Percentiles rank a stretch among this genome's conserved stretches.
phyloP scores from a whole-genome alignment of 2,888 invertebrate species.

The Machimus atricapillus region DNA sequence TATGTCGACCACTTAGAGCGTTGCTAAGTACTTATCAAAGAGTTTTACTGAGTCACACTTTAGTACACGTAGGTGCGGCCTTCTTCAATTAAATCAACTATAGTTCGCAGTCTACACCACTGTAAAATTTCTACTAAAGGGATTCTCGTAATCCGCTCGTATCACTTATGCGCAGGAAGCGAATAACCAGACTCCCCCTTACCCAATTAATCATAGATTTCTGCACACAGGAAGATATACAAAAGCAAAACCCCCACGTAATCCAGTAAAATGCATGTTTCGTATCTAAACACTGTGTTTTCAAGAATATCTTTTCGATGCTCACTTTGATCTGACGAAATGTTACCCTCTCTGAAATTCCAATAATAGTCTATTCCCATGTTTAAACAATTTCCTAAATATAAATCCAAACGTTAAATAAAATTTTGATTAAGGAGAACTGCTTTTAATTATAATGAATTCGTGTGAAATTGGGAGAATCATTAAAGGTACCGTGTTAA shows the following conservation, averaged over 20 bases:
- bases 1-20: neutral
- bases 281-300: neutral
- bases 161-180: neutral
- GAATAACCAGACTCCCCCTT: constrained; percentile 19
- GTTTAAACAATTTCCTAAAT: neutral
- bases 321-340: constrained; percentile 1
- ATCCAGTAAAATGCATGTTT: neutral
- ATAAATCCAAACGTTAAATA: neutral
- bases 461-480: neutral
- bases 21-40: neutral
- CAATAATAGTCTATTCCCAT: neutral
- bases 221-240: constrained; percentile 12
- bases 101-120: neutral
- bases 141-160: neutral
- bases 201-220: constrained; percentile 39
- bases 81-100: neutral
- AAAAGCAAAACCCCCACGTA: constrained; percentile 2
- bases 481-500: neutral
- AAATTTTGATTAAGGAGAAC: neutral
- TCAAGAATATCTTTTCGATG: neutral
- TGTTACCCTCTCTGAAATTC: neutral
- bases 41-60: neutral
- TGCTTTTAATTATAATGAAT: neutral
- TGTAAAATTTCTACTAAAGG: neutral
- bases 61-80: neutral